Evolutionary conservation across 2,888 invertebrate genomes (phyloP).

Genomic region (Aleiodes alternator): DNA sequence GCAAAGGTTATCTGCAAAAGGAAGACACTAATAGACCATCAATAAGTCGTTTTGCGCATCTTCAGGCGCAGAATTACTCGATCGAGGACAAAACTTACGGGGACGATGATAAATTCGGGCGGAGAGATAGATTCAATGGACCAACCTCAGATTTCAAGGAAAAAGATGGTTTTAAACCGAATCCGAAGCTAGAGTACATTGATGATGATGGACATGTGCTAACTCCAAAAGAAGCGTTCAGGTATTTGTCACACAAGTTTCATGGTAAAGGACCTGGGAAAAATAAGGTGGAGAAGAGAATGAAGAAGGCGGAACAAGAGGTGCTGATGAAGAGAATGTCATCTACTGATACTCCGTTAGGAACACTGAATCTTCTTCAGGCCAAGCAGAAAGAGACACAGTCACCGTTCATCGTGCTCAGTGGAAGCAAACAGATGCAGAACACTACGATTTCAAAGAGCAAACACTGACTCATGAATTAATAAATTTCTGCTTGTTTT

Average conservation of each 20-base stretch:
- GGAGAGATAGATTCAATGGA: constrained; percentile 86
- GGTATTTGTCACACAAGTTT: constrained; percentile 97
- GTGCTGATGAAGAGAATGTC: constrained; percentile 98
- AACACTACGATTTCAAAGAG: constrained; percentile 75
- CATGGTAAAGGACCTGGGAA: constrained; percentile 99
- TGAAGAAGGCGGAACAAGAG: constrained; percentile 96
- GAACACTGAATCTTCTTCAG: constrained; percentile 94
- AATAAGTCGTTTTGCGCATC: constrained; percentile 84
- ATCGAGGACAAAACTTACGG: constrained; percentile 87
- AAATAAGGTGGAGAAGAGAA: constrained; percentile 97
- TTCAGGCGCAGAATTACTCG: constrained; percentile 87
- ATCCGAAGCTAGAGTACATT: constrained; percentile 96
- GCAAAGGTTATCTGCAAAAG: constrained; percentile 95
- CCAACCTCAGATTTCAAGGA: constrained; percentile 95
- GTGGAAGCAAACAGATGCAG: constrained; percentile 87
- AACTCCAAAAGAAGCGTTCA: constrained; percentile 96
- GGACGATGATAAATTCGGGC: constrained; percentile 88
- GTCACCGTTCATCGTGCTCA: constrained; percentile 93
- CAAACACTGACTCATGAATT: constrained; percentile 64
- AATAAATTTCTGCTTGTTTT: not conserved
- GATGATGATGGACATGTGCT: constrained; percentile 96
- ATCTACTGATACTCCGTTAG: constrained; percentile 97
- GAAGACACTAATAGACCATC: constrained; percentile 85
- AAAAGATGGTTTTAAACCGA: constrained; percentile 92
- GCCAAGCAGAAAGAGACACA: constrained; percentile 97